phyloP scores from a whole-genome alignment of 1,140 invertebrate species.

The Nylanderia fulva region DNA sequence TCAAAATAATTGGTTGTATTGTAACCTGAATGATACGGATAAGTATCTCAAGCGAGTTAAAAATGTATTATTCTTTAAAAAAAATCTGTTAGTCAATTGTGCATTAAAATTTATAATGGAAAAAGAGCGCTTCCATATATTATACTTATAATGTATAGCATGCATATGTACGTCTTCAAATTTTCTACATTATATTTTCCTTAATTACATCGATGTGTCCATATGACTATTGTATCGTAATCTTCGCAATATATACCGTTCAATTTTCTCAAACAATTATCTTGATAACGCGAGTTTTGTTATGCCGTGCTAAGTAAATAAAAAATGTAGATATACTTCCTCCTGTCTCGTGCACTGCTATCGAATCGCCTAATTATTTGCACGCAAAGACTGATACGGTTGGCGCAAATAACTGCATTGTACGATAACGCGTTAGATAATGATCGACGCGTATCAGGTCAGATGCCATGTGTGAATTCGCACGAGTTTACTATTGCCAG shows the following conservation, averaged over 20 bases:
- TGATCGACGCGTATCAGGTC: constrained; percentile 65
- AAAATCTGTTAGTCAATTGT: not conserved
- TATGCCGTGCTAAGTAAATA: not conserved
- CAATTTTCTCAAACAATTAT: constrained; percentile 34
- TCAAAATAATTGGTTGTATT: not conserved
- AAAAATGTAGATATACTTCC: constrained; percentile 13
- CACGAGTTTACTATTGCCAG: constrained; percentile 59
- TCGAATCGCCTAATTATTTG: constrained; percentile 66
- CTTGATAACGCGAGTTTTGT: not conserved
- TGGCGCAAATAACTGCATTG: constrained; percentile 75
- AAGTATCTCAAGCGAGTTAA: not conserved
- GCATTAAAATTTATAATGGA: not conserved
- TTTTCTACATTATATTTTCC: not conserved
- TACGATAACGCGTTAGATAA: constrained; percentile 70
- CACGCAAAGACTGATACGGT: constrained; percentile 63
- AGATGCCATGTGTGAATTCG: constrained; percentile 73
- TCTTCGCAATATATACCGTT: not conserved
- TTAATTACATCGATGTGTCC: too few species aligned
- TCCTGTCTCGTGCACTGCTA: constrained; percentile 7
- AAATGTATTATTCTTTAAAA: not conserved
- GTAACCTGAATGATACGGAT: not conserved
- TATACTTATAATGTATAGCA: not conserved
- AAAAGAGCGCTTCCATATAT: not conserved
- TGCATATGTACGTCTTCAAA: not conserved
- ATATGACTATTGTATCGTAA: not conserved